Conservation (phyloP, 2,888 invertebrate genomes). For the Anodontia alba region DNA sequence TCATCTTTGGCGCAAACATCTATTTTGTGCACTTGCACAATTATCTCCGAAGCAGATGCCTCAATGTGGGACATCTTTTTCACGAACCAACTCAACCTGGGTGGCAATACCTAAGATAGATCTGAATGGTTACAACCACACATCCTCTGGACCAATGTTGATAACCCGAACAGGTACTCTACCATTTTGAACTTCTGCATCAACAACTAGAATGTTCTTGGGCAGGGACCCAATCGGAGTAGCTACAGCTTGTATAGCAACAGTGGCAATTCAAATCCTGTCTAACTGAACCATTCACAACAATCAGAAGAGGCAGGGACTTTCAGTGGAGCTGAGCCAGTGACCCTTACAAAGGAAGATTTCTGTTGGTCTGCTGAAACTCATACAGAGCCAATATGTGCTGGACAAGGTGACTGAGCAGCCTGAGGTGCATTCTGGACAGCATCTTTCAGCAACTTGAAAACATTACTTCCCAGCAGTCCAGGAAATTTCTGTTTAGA, state of each 20-base stretch:
- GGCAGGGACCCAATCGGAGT: constrained; percentile 19
- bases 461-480: constrained; percentile 1
- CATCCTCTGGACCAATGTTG: constrained; percentile 22
- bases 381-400: constrained; percentile 19
- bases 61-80: constrained; percentile 16
- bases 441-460: background rate
- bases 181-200: constrained; percentile 14
- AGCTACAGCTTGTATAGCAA: constrained; percentile 27
- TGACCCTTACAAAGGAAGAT: constrained; percentile 10
- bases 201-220: constrained; percentile 5
- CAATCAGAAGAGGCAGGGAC: constrained; percentile 24
- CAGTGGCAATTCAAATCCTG: constrained; percentile 8
- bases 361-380: background rate
- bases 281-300: background rate
- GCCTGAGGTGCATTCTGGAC: no score
- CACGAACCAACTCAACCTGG: constrained; percentile 13
- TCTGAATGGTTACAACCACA: constrained; percentile 26
- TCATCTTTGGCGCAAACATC: background rate
- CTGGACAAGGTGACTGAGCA: background rate
- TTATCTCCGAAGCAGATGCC: constrained; percentile 18
- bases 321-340: background rate
- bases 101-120: constrained; percentile 11
- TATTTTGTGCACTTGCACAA: constrained; percentile 16
- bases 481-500: background rate
- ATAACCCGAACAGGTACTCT: constrained; percentile 10